Evolutionary conservation across 92 coral and sea anemone genomes (phyloP), one percentile per base, ranked within the genome.

Genomic region (Porites rus): DNA sequence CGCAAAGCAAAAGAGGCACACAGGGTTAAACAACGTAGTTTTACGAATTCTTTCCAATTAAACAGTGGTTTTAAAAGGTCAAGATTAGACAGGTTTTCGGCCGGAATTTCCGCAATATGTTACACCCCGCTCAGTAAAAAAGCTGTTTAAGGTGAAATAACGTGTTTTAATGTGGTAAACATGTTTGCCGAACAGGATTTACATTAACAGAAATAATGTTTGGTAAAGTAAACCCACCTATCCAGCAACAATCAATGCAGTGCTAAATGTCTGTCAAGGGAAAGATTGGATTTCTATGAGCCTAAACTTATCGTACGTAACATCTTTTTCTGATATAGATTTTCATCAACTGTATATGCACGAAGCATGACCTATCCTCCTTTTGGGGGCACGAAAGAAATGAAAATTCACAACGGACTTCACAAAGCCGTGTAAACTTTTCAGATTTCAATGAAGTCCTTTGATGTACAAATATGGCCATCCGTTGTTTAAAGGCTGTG

Each of bases 321-420:
- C 87, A 83, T 83, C 87, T 83, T 83, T 38, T 74, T 52, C 52
- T 83, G 63, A 72, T 82, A 72, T 72, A 71, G 79, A 72, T 82
- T 82, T 82, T 82, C 86, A 81, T 82, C 86, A 72, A 72, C 21
- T 79, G 24, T 9, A 53, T 52, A 20, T 50, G 64, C 14, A 79
- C 70, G 71, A 77, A 67, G 58, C 77, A 38, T 21, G 86, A 70
- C 53, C 58, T 12, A n/a, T 58, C 13, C 51, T 24, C 20, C 22
- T 65, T 52, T 11, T 71, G 18, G 6, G 46, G 10, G 22, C 60
- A 56, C 43, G n/a, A n/a, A 64, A 80, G 56, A 28, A 80, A 11
- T 13, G 6, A 10, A 38, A 52, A 58, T 52, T 68, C 28, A 54
- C 85, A 38, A 53, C 64, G 63, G 52, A 51, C n/a, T 24, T 28